phyloP scores from a whole-genome alignment of 2,888 invertebrate genomes.

The Adela reaumurella region DNA sequence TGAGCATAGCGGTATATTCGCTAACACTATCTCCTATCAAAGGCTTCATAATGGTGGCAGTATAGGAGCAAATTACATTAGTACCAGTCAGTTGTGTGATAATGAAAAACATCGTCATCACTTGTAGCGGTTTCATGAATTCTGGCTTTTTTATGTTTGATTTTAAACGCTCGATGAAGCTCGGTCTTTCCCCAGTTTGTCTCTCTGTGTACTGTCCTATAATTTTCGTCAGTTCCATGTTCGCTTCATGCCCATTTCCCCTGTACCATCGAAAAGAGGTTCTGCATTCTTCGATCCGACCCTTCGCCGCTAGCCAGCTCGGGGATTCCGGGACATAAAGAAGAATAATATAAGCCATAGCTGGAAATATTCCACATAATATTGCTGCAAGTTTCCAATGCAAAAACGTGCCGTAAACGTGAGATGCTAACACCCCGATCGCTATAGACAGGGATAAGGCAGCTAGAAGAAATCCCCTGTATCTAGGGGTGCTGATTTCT shows the following conservation, averaged over 20 bases:
- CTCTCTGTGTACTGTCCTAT: slow-evolving; percentile 31
- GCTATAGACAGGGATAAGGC: slow-evolving; percentile 61
- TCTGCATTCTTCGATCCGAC: slow-evolving; percentile 55
- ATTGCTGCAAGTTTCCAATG: slow-evolving; percentile 58
- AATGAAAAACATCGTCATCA: slow-evolving; percentile 62
- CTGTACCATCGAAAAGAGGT: slow-evolving; percentile 60
- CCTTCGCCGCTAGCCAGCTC: slow-evolving; percentile 62
- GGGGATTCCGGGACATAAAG: slow-evolving; percentile 66
- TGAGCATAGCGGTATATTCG: slow-evolving; percentile 61
- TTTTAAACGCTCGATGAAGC: slow-evolving; percentile 30
- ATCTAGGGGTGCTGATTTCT: slow-evolving; percentile 56
- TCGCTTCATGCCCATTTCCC: slow-evolving; percentile 43
- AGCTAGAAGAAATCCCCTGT: slow-evolving; percentile 62
- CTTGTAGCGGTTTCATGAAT: slow-evolving; percentile 59
- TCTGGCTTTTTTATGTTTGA: slow-evolving; percentile 47
- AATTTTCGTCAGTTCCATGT: slow-evolving; percentile 48
- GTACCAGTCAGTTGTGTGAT: slow-evolving; percentile 68
- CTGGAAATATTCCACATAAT: slow-evolving; percentile 50
- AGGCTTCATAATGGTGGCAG: slow-evolving; percentile 59
- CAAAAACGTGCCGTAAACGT: slow-evolving; percentile 61
- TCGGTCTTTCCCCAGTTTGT: slow-evolving; percentile 24
- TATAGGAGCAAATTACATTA: slow-evolving; percentile 69
- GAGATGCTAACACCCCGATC: slow-evolving; percentile 61
- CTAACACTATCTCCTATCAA: slow-evolving; percentile 55
- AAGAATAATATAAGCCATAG: slow-evolving; percentile 49